Evolutionary conservation across 2,888 invertebrate species (phyloP), one percentile per base, ranked within the genome.

Genomic region (Nomada ferruginata): DNA sequence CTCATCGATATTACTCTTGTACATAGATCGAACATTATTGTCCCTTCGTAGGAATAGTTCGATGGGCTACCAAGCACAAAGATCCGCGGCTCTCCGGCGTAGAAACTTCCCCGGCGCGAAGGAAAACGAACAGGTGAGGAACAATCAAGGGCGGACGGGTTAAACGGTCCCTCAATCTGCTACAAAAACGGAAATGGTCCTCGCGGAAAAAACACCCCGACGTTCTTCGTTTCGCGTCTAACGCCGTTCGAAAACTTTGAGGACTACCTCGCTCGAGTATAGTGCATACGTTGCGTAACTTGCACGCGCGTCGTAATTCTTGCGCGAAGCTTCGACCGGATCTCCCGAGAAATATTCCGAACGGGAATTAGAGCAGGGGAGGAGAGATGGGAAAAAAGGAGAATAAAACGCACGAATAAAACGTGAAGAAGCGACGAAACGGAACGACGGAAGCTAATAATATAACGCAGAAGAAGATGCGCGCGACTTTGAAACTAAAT

Each of bases 401-500:
- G 53, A 23, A 26, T 2, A 13, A 57, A 13, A 47, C 47, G 13
- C 15, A 13, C 20, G 57, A 26, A 13, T 23, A 57, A 13, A 57
- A 57, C 52, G n/a, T 15, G 13, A n/a, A 26, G 2, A 15, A 60
- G 13, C n/a, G 36, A n/a, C 11, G 69, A 63, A 42, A 44, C 11
- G 20, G 53, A 72, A 44, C 44, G 47, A 59, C 29, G 69, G 36
- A 61, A 72, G 52, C 57, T 50, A 64, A 68, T 23, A 44, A 63
- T 68, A 83, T 85, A 69, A 84, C 83, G 20, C 64, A n/a, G 84
- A 76, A 42, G 81, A 81, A 83, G 86, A 82, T 87, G 89, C 85
- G 85, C 89, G 87, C 80, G 85, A 87, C 86, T 89, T 89, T 84
- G 78, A 87, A 85, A 82, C 82, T 85, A 84, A 73, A 88, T 85